Percentiles rank a stretch among this genome's conserved stretches.
Evolutionary conservation across 2,113 vertebrate genomes (phyloP).

Genomic region (Pterocles gutturalis): DNA sequence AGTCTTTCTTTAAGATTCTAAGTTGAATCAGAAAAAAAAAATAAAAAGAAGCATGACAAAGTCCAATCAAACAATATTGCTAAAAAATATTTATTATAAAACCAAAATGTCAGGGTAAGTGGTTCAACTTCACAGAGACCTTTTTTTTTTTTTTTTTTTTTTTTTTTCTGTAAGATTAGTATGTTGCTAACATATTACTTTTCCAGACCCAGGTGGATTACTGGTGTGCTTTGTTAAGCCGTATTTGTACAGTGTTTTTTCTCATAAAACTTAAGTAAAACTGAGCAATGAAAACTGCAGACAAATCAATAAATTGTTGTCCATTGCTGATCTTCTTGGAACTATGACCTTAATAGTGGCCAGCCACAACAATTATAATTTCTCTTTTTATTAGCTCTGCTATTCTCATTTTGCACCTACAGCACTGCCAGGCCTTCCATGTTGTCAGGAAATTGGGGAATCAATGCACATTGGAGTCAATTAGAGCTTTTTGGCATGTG

Average conservation of each 20-base stretch:
- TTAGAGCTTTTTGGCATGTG: background rate
- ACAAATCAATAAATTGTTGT: background rate
- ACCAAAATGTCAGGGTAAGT: background rate
- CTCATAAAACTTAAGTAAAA: background rate
- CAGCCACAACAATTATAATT: background rate
- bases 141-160: background rate
- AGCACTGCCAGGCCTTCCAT: background rate
- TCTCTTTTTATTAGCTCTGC: slow-evolving; percentile 6
- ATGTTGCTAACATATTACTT: background rate
- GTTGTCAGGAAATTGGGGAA: slow-evolving; percentile 22
- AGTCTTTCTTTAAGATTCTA: background rate
- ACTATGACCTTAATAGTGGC: background rate
- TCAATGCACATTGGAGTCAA: background rate
- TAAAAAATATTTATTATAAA: background rate
- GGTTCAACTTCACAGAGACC: background rate
- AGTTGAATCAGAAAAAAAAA: background rate
- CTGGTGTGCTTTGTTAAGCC: background rate
- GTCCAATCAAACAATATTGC: background rate
- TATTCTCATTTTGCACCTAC: slow-evolving; percentile 13
- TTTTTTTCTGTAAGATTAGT: background rate
- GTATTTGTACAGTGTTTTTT: background rate
- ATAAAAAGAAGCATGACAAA: background rate
- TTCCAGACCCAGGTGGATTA: background rate
- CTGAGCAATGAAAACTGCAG: background rate
- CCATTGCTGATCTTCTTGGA: background rate